A percentile compares a stretch with the other conserved stretches of the same genome.
phyloP scores from a whole-genome alignment of 2,113 vertebrate species.

The Aspiorhynchus laticeps region DNA sequence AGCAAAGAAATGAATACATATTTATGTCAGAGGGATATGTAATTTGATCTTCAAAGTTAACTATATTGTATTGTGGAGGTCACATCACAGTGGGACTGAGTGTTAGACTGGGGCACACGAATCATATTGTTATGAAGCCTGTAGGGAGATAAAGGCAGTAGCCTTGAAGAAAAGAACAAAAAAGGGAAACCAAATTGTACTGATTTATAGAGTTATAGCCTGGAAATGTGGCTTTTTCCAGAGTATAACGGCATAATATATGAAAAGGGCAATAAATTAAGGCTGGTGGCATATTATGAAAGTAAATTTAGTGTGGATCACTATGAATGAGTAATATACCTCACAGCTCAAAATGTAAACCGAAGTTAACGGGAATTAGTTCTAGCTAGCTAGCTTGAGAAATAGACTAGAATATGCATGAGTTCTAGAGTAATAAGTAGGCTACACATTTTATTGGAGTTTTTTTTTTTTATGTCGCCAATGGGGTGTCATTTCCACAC shows the following conservation, averaged over 20 bases:
- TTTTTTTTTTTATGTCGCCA: slow-evolving; percentile 23
- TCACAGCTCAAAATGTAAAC: background rate
- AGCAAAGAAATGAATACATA: slow-evolving; percentile 61
- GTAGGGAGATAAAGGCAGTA: slow-evolving; percentile 30
- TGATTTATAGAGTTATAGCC: slow-evolving; percentile 2
- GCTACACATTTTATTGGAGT: slow-evolving; percentile 34
- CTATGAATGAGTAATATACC: background rate
- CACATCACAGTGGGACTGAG: slow-evolving; percentile 49
- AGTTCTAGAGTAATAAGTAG: background rate
- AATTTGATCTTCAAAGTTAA: slow-evolving; percentile 68
- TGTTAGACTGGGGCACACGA: slow-evolving; percentile 56
- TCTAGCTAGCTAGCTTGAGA: background rate
- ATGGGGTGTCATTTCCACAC: slow-evolving; percentile 43
- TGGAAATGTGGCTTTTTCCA: background rate
- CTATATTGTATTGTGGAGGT: slow-evolving; percentile 66
- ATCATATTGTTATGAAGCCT: slow-evolving; percentile 36
- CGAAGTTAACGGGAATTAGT: background rate
- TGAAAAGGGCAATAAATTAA: slow-evolving; percentile 25
- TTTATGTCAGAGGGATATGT: slow-evolving; percentile 64
- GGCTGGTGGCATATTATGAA: slow-evolving; percentile 1
- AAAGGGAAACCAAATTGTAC: background rate
- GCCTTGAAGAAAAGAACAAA: slow-evolving; percentile 13
- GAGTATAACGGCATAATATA: background rate
- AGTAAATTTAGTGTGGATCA: background rate
- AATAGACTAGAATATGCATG: background rate